Evolutionary conservation across 2,888 invertebrate genomes (phyloP).

Genomic region (Boloria selene): DNA sequence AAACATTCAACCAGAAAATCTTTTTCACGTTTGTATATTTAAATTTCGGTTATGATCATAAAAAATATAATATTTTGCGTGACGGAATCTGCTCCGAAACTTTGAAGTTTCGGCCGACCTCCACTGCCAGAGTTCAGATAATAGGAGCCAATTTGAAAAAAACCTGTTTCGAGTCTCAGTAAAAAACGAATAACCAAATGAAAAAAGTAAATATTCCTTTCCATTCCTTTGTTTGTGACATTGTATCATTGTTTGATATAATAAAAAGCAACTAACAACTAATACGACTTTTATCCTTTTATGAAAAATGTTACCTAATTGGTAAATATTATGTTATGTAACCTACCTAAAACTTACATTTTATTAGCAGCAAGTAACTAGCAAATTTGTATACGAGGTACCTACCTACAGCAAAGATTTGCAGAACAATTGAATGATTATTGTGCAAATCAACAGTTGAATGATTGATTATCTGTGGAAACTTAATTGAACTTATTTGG

Average conservation of each 20-base stretch:
- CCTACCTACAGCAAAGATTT: too few species aligned
- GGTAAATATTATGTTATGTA: neutral
- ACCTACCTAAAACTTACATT: neutral
- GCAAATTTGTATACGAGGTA: too few species aligned
- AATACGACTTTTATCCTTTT: neutral
- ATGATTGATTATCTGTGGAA: too few species aligned
- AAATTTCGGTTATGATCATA: neutral
- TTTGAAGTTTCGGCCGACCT: slow-evolving; percentile 73
- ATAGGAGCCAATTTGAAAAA: slow-evolving; percentile 75
- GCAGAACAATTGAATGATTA: too few species aligned
- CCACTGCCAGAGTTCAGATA: slow-evolving; percentile 73
- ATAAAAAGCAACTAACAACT: neutral
- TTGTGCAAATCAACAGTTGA: too few species aligned
- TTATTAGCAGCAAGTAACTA: too few species aligned
- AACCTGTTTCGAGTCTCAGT: slow-evolving; percentile 70
- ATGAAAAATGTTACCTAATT: neutral
- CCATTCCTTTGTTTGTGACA: slow-evolving; percentile 49
- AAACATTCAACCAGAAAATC: neutral
- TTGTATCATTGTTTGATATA: slow-evolving; percentile 16
- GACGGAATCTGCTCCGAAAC: slow-evolving; percentile 76
- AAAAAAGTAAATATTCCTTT: slow-evolving; percentile 62
- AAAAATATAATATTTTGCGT: slow-evolving; percentile 73
- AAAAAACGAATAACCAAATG: slow-evolving; percentile 65
- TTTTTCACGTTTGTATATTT: neutral
- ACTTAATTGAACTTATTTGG: too few species aligned